phyloP scores from a whole-genome alignment of 1,140 invertebrate genomes.

The Drosophila albomicans region DNA sequence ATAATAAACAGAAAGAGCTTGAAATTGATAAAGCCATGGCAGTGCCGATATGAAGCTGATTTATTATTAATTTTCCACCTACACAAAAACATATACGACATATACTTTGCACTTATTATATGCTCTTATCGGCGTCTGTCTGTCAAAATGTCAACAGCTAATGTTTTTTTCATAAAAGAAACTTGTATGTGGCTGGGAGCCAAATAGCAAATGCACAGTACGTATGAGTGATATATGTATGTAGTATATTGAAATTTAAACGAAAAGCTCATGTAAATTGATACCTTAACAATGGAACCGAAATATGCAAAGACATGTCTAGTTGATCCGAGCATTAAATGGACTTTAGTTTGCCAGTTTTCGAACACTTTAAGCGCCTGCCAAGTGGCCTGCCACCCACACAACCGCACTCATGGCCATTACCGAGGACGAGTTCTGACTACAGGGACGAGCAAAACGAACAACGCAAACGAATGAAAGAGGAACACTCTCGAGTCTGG shows the following conservation, averaged over 20 bases:
- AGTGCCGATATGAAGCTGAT: constrained; percentile 17
- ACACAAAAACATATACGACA: neutral
- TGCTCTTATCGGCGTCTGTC: constrained; percentile 38
- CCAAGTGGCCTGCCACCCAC: constrained; percentile 22
- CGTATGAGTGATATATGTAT: constrained; percentile 60
- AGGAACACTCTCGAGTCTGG: constrained; percentile 19
- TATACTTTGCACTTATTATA: constrained; percentile 13
- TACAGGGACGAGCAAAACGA: neutral
- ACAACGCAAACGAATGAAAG: neutral
- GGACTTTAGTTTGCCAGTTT: constrained; percentile 12
- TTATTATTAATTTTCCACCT: constrained; percentile 40
- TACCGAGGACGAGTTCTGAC: neutral
- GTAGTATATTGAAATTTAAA: constrained; percentile 23
- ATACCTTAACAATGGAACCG: constrained; percentile 50
- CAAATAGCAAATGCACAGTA: constrained; percentile 34
- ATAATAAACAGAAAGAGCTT: constrained; percentile 10
- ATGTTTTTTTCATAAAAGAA: constrained; percentile 31
- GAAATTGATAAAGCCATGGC: constrained; percentile 27
- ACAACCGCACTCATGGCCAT: constrained; percentile 1
- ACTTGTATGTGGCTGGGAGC: constrained; percentile 38
- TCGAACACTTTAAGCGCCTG: constrained; percentile 27
- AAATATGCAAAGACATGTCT: constrained; percentile 37
- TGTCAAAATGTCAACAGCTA: constrained; percentile 58
- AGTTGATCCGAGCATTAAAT: constrained; percentile 34
- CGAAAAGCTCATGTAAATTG: constrained; percentile 61